A percentile compares a stretch with the other conserved stretches of the same genome.
phyloP scores from a whole-genome alignment of 2,888 invertebrate genomes.

The Ariolimax columbianus region DNA sequence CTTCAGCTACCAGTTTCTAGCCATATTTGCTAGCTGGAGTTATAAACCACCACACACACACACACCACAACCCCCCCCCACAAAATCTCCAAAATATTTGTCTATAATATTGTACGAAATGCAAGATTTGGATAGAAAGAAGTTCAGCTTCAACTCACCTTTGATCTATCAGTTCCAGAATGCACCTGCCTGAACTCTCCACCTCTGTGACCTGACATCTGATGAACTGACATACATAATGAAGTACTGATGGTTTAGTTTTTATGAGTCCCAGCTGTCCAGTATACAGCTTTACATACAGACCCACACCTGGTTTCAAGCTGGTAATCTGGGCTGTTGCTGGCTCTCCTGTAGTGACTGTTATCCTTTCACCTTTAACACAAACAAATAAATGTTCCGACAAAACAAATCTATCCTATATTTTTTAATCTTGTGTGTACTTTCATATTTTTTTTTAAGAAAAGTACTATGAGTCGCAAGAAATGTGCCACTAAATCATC shows the following conservation, averaged over 20 bases:
- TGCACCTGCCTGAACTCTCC: constrained; percentile 13
- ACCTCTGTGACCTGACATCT: constrained; percentile 19
- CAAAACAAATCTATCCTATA: not conserved
- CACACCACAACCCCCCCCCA: no score
- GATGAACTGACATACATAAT: constrained; percentile 44
- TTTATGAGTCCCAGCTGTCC: constrained; percentile 37
- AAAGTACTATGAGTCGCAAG: no score
- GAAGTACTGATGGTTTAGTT: constrained; percentile 23
- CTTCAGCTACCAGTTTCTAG: no score
- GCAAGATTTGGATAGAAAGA: not conserved
- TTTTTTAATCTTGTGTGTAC: no score
- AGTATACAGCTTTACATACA: constrained; percentile 37
- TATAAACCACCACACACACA: no score
- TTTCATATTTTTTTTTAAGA: no score
- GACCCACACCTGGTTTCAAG: constrained; percentile 29
- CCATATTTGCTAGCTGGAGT: no score
- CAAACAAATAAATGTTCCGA: not conserved
- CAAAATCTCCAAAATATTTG: no score
- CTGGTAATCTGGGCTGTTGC: constrained; percentile 43
- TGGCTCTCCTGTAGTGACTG: constrained; percentile 15
- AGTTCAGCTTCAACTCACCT: constrained; percentile 22
- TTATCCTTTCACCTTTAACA: constrained; percentile 16
- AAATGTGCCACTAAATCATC: no score
- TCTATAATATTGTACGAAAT: no score
- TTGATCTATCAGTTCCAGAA: constrained; percentile 18